A percentile compares a stretch with the other conserved stretches of the same genome.
phyloP scores from a whole-genome alignment of 1,140 invertebrate genomes.

The Cydia strobilella region DNA sequence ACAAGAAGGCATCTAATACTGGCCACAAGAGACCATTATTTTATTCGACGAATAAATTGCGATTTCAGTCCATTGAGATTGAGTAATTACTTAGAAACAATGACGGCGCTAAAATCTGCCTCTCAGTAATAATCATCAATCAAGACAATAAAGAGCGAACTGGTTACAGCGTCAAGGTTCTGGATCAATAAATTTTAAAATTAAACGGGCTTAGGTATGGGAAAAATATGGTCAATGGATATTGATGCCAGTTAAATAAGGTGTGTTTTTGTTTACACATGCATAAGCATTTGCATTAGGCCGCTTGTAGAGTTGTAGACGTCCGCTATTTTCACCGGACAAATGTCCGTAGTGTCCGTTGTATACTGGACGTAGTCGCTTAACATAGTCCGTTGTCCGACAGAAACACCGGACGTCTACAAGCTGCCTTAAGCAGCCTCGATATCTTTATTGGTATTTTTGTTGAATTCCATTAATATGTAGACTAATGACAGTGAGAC shows the following conservation, averaged over 20 bases:
- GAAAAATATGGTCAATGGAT: neutral
- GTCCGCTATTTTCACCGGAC: too few species aligned
- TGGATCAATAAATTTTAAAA: conserved; percentile 4
- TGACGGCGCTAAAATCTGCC: conserved; percentile 15
- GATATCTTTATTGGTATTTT: too few species aligned
- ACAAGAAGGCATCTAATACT: neutral
- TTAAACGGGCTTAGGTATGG: neutral
- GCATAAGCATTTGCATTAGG: too few species aligned
- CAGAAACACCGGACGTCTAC: too few species aligned
- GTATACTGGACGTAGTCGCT: too few species aligned
- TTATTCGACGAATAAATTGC: conserved; percentile 2
- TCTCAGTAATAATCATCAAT: conserved; percentile 19
- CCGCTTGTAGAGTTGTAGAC: too few species aligned
- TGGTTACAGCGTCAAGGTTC: conserved; percentile 5
- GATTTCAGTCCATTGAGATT: conserved; percentile 15
- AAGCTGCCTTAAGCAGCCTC: too few species aligned
- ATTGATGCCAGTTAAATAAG: neutral
- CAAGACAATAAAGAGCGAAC: conserved; percentile 9
- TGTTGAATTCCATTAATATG: too few species aligned
- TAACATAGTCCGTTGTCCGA: too few species aligned
- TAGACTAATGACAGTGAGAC: too few species aligned
- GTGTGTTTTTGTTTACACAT: too few species aligned
- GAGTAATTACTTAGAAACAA: conserved; percentile 6
- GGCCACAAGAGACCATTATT: neutral
- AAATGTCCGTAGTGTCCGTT: too few species aligned